Conservation (phyloP, 2,113 vertebrate genomes). For the Polypterus senegalus region DNA sequence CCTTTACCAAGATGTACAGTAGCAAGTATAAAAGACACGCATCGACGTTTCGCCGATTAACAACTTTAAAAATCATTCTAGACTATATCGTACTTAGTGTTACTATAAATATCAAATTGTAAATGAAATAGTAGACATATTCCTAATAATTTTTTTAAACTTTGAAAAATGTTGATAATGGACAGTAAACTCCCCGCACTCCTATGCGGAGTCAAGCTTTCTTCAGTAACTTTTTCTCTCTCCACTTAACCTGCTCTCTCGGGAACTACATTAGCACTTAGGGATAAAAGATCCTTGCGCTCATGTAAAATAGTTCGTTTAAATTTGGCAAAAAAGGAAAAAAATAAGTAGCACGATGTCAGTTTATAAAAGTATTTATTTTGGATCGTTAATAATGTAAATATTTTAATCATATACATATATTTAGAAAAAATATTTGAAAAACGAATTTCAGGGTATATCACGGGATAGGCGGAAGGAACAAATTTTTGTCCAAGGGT, state of each 20-base stretch:
- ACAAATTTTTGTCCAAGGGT: too few relatives aligned
- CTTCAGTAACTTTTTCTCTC: conserved; percentile 45
- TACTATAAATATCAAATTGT: conserved; percentile 26
- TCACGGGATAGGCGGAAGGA: too few relatives aligned
- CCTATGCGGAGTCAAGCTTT: conserved; percentile 33
- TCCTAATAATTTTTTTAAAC: conserved; percentile 11
- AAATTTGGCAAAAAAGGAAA: neutral
- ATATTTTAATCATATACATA: too few relatives aligned
- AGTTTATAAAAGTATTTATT: too few relatives aligned
- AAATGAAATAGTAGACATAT: conserved; percentile 31
- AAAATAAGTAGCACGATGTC: too few relatives aligned
- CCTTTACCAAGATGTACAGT: conserved; percentile 37
- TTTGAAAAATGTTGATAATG: conserved; percentile 4
- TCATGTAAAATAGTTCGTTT: neutral
- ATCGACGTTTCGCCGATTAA: conserved; percentile 26
- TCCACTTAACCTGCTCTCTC: conserved; percentile 40
- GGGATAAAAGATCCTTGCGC: conserved; percentile 3
- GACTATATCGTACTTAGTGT: conserved; percentile 32
- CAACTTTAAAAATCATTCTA: conserved; percentile 30
- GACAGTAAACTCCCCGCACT: conserved; percentile 26
- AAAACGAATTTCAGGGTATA: too few relatives aligned
- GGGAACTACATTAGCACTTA: conserved; percentile 21
- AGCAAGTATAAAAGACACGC: conserved; percentile 33
- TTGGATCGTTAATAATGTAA: too few relatives aligned
- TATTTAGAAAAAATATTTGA: too few relatives aligned